Evolutionary conservation across 2,113 vertebrate genomes (phyloP).

Genomic region (Pristiophorus japonicus): DNA sequence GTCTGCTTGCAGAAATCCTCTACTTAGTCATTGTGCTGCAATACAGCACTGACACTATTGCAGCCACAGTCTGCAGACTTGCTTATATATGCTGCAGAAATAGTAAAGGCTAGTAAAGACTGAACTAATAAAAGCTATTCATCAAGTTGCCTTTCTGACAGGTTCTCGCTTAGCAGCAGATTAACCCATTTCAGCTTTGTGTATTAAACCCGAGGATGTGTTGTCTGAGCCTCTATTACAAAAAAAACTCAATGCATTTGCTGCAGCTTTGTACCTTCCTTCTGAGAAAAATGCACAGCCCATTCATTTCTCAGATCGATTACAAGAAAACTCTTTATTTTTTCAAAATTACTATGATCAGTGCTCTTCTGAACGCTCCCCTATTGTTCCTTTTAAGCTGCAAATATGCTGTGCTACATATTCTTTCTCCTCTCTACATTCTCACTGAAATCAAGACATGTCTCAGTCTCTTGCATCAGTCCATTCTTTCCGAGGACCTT

Average conservation of each 20-base stretch:
- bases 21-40: neutral
- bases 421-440: neutral
- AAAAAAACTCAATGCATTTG: neutral
- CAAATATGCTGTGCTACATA: neutral
- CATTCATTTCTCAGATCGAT: too few species aligned
- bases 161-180: neutral
- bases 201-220: neutral
- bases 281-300: neutral
- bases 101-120: neutral
- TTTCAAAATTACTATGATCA: neutral
- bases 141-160: neutral
- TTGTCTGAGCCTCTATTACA: neutral
- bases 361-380: neutral
- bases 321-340: neutral
- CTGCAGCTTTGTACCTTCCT: too few species aligned
- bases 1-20: neutral
- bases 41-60: constrained; percentile 23
- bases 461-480: neutral
- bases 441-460: neutral
- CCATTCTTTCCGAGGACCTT: neutral
- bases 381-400: neutral
- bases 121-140: constrained; percentile 4
- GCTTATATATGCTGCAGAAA: constrained; percentile 24
- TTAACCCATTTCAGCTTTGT: neutral
- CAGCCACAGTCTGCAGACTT: neutral